Evolutionary conservation across 2,113 vertebrate species (phyloP), one percentile per base, ranked within the genome.

Genomic region (Psittacula cyanocephala): DNA sequence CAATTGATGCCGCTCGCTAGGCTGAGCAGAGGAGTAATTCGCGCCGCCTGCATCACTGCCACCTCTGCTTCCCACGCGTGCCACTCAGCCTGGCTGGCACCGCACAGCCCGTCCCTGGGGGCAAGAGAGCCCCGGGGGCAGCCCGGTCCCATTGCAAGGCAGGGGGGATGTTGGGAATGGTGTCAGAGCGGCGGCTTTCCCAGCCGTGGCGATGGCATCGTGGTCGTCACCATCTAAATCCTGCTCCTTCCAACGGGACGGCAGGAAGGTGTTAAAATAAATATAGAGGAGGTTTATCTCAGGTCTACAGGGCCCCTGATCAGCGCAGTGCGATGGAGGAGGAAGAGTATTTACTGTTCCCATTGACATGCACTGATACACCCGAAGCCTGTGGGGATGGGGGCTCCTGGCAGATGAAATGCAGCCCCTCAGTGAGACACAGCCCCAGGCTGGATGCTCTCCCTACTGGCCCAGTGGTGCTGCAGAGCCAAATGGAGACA

Each of bases 341-440:
- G 63, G 47, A 52, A 39, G 72, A 43, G 14, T 24, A 13, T 71
- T 68, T 74, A 6, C 60, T 1, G 1, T 8, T 47, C 44, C 77
- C 11, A 5, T 4, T 19, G 83, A 31, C 77, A n/a, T 0, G 1
- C 9, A 2, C 46, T 8, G 10, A 24, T 6, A 8, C 29, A 15
- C 33, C 53, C 0, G 0, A 23, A 33, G 44, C 25, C 4, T 6
- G 46, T 1, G 13, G 27, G 74, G 71, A 20, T 6, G 64, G 39
- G 60, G 72, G 44, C 62, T 89, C 49, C 7, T 1, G 14, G 18
- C 10, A 12, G 81, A 3, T 10, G 63, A n/a, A 47, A 44, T 11
- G 37, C 59, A 64, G 52, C 59, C 28, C 50, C 67, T 14, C 2
- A 3, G 0, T 0, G 1, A 27, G 57, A 17, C 9, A 2, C 85